These are phyloP conservation scores for Parnassius orleans DNA, from an alignment of 2,888 invertebrate species.

Conservation along the genomic window DNA sequence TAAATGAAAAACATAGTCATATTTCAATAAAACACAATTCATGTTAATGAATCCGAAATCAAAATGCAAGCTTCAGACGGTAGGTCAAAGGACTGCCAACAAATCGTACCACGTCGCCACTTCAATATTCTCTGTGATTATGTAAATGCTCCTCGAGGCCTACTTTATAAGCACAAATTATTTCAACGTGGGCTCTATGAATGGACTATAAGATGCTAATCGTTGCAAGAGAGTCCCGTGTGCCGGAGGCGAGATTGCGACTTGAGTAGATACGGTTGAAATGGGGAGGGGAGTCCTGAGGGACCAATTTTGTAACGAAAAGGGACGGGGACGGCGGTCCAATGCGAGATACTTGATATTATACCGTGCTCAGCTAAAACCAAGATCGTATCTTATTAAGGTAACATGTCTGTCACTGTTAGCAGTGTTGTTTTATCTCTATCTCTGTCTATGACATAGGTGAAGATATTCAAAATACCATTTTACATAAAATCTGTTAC, in stretches of 20 bases:
- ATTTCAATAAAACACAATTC: no score
- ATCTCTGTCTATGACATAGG: no score
- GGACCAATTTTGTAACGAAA: constrained; percentile 3
- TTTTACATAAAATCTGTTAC: no score
- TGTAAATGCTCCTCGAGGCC: constrained; percentile 5
- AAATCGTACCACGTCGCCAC: background rate
- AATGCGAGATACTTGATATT: background rate
- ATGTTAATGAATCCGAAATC: background rate
- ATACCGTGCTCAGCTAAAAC: background rate
- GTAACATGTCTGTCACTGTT: background rate
- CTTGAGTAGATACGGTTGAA: constrained; percentile 1
- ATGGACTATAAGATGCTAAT: constrained; percentile 12
- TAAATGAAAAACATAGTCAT: no score
- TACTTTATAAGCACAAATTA: constrained; percentile 13
- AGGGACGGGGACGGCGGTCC: background rate
- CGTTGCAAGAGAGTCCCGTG: background rate
- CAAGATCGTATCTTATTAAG: background rate
- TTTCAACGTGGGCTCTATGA: constrained; percentile 5
- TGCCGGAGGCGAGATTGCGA: background rate
- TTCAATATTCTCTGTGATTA: constrained; percentile 4
- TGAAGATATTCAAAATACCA: no score
- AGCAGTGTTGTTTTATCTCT: no score
- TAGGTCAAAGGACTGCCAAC: constrained; percentile 7
- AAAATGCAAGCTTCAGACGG: constrained; percentile 3
- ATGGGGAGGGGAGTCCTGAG: constrained; percentile 5